A percentile compares a stretch with the other conserved stretches of the same genome.
Evolutionary conservation across 2,113 vertebrate genomes (phyloP).

Genomic region (Formicarius rufipectus): DNA sequence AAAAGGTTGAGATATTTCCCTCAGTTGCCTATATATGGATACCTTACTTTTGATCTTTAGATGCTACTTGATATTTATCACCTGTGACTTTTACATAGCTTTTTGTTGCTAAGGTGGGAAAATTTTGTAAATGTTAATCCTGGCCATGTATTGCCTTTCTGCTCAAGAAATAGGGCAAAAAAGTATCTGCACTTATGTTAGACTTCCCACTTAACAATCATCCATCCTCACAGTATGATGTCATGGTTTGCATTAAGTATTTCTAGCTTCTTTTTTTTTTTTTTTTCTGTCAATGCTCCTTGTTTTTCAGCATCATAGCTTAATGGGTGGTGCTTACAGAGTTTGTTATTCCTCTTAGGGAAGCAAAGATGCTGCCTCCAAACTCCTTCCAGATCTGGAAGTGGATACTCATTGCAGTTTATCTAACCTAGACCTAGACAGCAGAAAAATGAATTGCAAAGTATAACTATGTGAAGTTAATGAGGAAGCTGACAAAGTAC

Average conservation of each 20-base stretch:
- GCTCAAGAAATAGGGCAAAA: not conserved
- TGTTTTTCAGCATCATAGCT: not conserved
- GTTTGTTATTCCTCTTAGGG: not conserved
- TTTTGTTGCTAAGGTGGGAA: not conserved
- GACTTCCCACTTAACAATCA: not conserved
- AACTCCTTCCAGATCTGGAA: not conserved
- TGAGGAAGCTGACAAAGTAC: not conserved
- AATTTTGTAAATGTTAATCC: not conserved
- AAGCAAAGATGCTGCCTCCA: not conserved
- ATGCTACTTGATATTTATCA: not conserved
- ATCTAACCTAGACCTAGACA: slow-evolving; percentile 19
- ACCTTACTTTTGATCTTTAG: not conserved
- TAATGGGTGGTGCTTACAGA: not conserved
- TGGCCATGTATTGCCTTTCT: not conserved
- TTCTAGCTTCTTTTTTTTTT: not conserved
- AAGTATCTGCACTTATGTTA: not conserved
- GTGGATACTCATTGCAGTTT: not conserved
- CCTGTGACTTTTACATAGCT: not conserved
- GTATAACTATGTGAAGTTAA: not conserved
- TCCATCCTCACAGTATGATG: not conserved
- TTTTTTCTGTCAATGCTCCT: not conserved
- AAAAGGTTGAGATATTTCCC: not conserved
- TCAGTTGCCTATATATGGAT: not conserved
- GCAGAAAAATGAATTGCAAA: not conserved
- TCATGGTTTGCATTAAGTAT: not conserved